Evolutionary conservation across 2,113 vertebrate species (phyloP).

Genomic region (Picathartes gymnocephalus): DNA sequence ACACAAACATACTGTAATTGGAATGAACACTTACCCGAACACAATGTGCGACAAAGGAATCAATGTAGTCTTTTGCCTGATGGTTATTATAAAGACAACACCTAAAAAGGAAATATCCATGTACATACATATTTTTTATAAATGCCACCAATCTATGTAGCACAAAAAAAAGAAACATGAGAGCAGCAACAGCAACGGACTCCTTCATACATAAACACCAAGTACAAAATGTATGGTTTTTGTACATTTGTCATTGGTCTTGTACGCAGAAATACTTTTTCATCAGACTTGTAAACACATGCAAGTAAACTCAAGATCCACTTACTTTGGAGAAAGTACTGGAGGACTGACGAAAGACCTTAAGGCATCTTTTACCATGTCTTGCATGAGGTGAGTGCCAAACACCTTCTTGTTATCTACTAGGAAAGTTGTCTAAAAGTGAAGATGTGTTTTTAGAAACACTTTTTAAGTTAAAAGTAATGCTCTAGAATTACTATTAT

Average conservation of each 20-base stretch:
- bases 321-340: slow-evolving; percentile 96
- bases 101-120: slow-evolving; percentile 66
- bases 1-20: background rate
- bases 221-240: background rate
- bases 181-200: background rate
- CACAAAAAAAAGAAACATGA: background rate
- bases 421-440: slow-evolving; percentile 90
- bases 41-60: slow-evolving; percentile 97
- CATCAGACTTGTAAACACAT: background rate
- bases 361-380: slow-evolving; percentile 97
- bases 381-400: slow-evolving; percentile 97
- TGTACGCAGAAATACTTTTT: background rate
- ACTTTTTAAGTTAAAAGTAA: background rate
- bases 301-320: background rate
- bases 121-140: background rate
- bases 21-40: slow-evolving; percentile 81
- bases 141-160: background rate
- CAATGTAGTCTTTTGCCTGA: slow-evolving; percentile 98
- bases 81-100: slow-evolving; percentile 98
- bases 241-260: background rate
- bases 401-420: slow-evolving; percentile 98
- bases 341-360: slow-evolving; percentile 96
- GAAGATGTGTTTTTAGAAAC: background rate
- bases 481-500: background rate
- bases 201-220: background rate